Evolutionary conservation across 2,113 vertebrate genomes (phyloP), one percentile per base, ranked within the genome.

Genomic region (Theristicus caerulescens): DNA sequence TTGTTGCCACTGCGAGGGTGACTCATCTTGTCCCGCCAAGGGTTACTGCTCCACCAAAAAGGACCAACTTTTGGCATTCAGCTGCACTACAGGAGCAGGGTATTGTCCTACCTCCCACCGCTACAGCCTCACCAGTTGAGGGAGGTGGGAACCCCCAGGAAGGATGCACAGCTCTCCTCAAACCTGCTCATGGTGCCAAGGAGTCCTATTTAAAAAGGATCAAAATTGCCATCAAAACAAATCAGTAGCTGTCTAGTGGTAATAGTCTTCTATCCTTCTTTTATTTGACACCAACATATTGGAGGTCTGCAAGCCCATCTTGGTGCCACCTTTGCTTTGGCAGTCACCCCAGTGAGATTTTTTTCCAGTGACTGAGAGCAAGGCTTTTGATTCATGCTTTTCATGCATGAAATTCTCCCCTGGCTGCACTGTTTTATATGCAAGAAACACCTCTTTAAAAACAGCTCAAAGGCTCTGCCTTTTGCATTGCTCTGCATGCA

Each of bases 311-410:
- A 40, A 95, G 18, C 47, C 52, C 29, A 32, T 14, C 66, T 24
- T 42, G 16, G 36, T 51, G 59, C 29, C 58, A 51, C 64, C 36
- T 61, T 55, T 31, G 51, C 74, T 32, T 54, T 67, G 47, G 20
- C 58, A 32, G 62, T 46, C 17, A 11, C 34, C 34, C 11, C 27
- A 7, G 24, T 12, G 24, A 76, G 62, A 54, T 17, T 11, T 14
- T 40, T 29, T 52, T 38, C n/a, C 62, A 31, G 38, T 9, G 22
- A 42, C 22, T 2, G 16, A 81, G 22, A 27, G 9, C 13, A 49
- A 77, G 32, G 27, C 13, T 54, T n/a, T n/a, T 3, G 0, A 42
- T 49, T 40, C n/a, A 4, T 1, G 0, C 34, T 42, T 44, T 34
- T 72, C 7, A 6, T 1, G 2, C 16, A 4, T 16, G 16, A 15